These are phyloP conservation scores for Leptosomus discolor DNA, from an alignment of 2,113 vertebrate species.

Conservation along the genomic window DNA sequence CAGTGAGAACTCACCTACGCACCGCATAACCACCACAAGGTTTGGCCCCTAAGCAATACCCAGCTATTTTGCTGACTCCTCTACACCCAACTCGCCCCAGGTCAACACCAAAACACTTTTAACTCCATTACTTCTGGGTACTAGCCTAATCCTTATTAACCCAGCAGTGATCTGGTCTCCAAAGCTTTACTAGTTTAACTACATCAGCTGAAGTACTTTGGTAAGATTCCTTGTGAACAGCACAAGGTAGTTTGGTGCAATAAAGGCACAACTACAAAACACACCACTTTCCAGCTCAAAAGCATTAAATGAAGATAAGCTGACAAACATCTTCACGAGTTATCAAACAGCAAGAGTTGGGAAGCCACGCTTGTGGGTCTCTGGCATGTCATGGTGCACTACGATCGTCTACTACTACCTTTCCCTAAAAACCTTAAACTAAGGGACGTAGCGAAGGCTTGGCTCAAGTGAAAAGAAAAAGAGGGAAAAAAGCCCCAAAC, in stretches of 20 bases:
- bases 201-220: background rate
- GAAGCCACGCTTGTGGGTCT: background rate
- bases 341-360: background rate
- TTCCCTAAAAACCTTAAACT: background rate
- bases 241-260: background rate
- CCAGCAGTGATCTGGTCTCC: background rate
- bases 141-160: background rate
- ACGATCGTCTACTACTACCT: background rate
- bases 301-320: background rate
- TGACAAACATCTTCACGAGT: background rate
- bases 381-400: background rate
- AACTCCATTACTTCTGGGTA: background rate
- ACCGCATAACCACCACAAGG: background rate
- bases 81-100: rapidly evolving
- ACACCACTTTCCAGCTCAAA: background rate
- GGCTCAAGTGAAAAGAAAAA: background rate
- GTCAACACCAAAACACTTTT: background rate
- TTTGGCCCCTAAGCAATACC: background rate
- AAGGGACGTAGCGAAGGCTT: background rate
- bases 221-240: background rate
- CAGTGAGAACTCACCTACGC: background rate
- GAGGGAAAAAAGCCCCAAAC: background rate
- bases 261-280: background rate
- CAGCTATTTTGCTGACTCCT: background rate
- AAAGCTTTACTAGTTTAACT: background rate